A percentile compares a stretch with the other conserved stretches of the same genome.
Conservation (phyloP, 2,113 vertebrate genomes). For the Leucosticte australis region DNA sequence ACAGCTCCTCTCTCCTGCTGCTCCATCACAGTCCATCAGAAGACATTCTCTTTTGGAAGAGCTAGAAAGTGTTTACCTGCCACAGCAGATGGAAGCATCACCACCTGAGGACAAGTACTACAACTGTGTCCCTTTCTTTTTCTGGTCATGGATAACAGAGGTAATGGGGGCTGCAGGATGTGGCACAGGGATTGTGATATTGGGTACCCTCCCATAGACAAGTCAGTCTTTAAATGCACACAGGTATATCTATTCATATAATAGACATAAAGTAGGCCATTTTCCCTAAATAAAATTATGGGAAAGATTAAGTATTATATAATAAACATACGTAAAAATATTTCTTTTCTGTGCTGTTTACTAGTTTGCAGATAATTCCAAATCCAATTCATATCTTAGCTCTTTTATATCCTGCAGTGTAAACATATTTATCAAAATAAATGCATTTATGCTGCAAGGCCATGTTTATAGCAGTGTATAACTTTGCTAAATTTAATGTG, state of each 20-base stretch:
- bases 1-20: background rate
- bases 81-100: background rate
- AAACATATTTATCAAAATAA: conserved; percentile 58
- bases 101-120: background rate
- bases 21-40: background rate
- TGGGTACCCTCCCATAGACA: background rate
- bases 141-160: background rate
- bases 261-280: background rate
- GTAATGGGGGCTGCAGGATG: background rate
- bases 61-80: background rate
- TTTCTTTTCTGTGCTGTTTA: background rate
- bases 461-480: conserved; percentile 12
- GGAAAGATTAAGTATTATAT: background rate
- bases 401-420: conserved; percentile 21
- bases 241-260: background rate
- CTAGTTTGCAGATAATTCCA: conserved; percentile 12
- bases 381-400: conserved; percentile 12
- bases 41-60: background rate
- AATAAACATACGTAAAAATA: background rate
- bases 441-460: conserved; percentile 27
- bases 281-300: background rate
- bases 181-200: too few species aligned
- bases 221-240: background rate
- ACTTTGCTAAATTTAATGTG: conserved; percentile 29
- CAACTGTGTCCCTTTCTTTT: background rate